Evolutionary conservation across 2,888 invertebrate genomes (phyloP).

Genomic region (Trachelus tabidus): DNA sequence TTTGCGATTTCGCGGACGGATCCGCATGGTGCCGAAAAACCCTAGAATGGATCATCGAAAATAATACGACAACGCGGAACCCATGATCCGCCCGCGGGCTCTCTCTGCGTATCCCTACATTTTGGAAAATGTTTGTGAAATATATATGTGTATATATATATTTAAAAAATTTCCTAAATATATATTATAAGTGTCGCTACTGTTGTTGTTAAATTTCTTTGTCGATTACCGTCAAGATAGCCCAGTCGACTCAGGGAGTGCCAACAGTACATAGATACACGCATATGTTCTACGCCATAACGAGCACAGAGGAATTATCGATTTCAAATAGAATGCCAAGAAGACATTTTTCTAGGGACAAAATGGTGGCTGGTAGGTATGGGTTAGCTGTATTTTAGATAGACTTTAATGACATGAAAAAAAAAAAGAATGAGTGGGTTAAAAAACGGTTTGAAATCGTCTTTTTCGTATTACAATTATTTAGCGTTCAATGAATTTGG

Average conservation of each 20-base stretch:
- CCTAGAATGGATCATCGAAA: not conserved
- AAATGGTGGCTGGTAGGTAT: not conserved
- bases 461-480: not conserved
- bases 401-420: not conserved
- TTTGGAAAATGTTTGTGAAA: not conserved
- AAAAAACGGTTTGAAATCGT: not conserved
- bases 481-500: not conserved
- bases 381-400: not conserved
- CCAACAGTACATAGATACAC: not conserved
- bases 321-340: not conserved
- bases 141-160: not conserved
- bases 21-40: not conserved
- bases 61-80: not conserved
- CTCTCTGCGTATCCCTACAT: not conserved
- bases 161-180: not conserved
- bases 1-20: not conserved
- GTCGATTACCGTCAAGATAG: not conserved
- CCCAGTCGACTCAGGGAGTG: not conserved
- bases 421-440: not conserved
- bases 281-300: not conserved
- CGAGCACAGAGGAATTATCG: not conserved
- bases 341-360: not conserved
- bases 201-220: not conserved
- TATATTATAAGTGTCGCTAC: not conserved
- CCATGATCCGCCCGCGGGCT: not conserved